Base-by-base conservation (phyloP, 2,888 invertebrate species). In the Catotricha subobsoleta region DNA sequence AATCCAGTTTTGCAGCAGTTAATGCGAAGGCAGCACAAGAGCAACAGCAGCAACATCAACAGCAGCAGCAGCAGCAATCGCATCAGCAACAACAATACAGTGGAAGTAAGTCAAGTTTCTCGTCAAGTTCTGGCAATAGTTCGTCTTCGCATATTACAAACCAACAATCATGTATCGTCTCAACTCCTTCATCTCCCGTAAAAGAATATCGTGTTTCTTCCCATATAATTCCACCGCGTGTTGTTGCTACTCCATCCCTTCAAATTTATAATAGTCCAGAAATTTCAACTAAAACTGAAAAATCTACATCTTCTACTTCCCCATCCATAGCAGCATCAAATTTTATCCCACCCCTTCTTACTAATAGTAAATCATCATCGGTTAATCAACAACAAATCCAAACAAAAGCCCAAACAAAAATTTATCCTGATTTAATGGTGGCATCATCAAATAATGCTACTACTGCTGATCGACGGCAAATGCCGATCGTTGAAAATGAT, bases 321-420 rank as follows among this genome's bases (percentile, higher is more conserved):
- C 59, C 55, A 42, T 47, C 60, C 34, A 57, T 56, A 47, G 65
- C 62, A 50, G 16, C 20, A 12, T 16, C 16, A 7, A 39, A 39
- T 39, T 29, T 29, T 29, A 18, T 6, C 13, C 7, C 16, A 3
- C 16, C 30, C 3, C 13, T n/a, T 15, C 13, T 6, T 25, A 25
- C 6, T 25, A 35, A 40, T 19, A 43, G 40, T 41, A 42, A 43
- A 21, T 7, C 52, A 54, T 34, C 66, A 65, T 51, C 61, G 60
- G 13, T 30, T 28, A 35, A 33, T 20, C 29, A 33, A 4, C 36
- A 36, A 13, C 20, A 20, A 44, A 72, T 79, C 49, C 80, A 80
- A 60, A 76, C 79, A 45, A 81, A 82, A 64, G 76, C 78, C 48
- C 79, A 80, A 64, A 71, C 76, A 50, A 82, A 82, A 66, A 73